These are phyloP conservation scores for Bombylius discolor DNA, from an alignment of 2,888 invertebrate species.

Conservation along the genomic window DNA sequence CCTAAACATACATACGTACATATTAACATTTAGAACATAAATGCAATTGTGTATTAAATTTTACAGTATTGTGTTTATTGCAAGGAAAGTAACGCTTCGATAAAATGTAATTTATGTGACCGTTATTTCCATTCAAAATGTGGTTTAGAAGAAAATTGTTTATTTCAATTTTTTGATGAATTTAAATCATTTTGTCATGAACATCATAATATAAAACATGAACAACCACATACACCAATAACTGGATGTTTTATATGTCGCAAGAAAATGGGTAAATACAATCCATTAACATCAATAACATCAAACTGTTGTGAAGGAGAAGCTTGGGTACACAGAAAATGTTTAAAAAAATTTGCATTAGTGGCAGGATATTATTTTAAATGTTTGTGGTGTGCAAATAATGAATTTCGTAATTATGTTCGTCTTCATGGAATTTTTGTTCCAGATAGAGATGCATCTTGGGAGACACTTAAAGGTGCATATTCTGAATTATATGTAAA, in stretches of 20 bases:
- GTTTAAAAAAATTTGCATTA: constrained; percentile 25
- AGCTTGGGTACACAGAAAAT: constrained; percentile 25
- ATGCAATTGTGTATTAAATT: not conserved
- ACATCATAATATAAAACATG: constrained; percentile 20
- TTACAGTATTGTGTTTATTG: constrained; percentile 23
- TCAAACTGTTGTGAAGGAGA: constrained; percentile 24
- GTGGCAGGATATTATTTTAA: constrained; percentile 28
- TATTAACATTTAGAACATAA: not conserved
- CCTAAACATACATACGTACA: too few relatives aligned
- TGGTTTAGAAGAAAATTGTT: constrained; percentile 19
- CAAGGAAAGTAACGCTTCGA: constrained; percentile 16
- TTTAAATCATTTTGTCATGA: constrained; percentile 24
- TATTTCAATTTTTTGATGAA: constrained; percentile 19
- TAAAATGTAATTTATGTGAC: constrained; percentile 23
- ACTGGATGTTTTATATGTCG: constrained; percentile 24
- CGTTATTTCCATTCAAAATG: constrained; percentile 24
- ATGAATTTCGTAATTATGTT: constrained; percentile 23
- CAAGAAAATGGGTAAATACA: constrained; percentile 10
- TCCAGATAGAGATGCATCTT: constrained; percentile 58
- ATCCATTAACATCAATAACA: constrained; percentile 16
- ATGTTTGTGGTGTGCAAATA: constrained; percentile 27
- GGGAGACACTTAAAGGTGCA: constrained; percentile 61
- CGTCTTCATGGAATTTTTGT: constrained; percentile 27
- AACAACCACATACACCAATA: constrained; percentile 11
- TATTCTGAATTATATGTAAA: constrained; percentile 55